Evolutionary conservation across 2,797 vertebrate genomes (phyloP), one percentile per base, ranked within the genome.

Genomic region (Cirrhinus mrigala): DNA sequence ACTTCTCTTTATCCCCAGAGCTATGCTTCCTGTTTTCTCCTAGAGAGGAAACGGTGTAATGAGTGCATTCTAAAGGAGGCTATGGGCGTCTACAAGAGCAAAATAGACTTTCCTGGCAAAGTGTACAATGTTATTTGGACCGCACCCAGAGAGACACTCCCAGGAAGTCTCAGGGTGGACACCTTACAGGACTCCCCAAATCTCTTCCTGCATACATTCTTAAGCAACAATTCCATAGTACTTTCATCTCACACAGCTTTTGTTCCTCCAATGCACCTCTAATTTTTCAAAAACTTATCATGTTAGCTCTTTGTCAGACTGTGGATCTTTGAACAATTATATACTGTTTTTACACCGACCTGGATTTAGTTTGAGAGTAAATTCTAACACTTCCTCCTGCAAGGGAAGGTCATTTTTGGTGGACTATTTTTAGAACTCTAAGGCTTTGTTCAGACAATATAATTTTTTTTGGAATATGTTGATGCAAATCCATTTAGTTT

Each of bases 91-190:
- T 82, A 48, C 22, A 60, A 83, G 60, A 66, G 66, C 48, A 71
- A 80, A 84, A 76, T 66, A 60, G 75, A 82, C 84, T 85, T 88
- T 86, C 89, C 86, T 82, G 87, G 48, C 81, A 86, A 71, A 80
- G 27, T 71, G 52, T n/a, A 44, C 79, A 75, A 84, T 86, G 84
- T 73, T 82, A 75, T 79, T 86, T 88, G 85, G 86, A 86, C 37
- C 0, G 18, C 22, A 37, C 46, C 87, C 87, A 88, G 54, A 74
- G 3, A 78, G 85, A 37, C 87, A 81, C 83, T 87, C 86, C 85
- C 78, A 82, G 79, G 81, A 88, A 79, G 79, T 77, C 79, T 85
- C 54, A n/a, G 86, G 87, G 87, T 68, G 79, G 75, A 88, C 80
- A 70, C 82, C 73, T 78, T 87, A 70, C 56, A 79, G 54, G 60